Conservation (phyloP, 2,797 vertebrate species). For the Lepilemur septentrionalis region DNA sequence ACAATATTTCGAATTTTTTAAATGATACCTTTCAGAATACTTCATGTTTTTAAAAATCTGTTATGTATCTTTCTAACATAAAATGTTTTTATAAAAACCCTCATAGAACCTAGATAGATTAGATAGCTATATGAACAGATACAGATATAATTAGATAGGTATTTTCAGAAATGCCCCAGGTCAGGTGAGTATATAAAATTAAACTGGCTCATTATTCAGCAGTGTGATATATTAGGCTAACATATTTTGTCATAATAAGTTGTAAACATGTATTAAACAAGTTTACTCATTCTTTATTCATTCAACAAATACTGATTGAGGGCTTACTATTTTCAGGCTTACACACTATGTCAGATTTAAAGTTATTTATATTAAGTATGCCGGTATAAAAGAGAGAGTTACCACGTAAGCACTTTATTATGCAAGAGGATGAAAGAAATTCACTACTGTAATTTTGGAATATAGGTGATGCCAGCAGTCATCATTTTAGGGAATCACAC, state of each 20-base stretch:
- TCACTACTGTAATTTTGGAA: not conserved
- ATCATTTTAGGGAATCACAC: not conserved
- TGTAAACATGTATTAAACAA: constrained; percentile 16
- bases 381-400: not conserved
- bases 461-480: not conserved
- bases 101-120: not conserved
- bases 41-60: not conserved
- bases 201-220: not conserved
- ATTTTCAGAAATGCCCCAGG: constrained; percentile 10
- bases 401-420: not conserved
- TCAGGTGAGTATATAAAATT: not conserved
- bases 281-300: not conserved
- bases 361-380: not conserved
- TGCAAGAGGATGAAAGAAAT: not conserved
- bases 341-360: not conserved
- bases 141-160: not conserved
- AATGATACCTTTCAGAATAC: not conserved
- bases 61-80: not conserved
- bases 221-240: not conserved
- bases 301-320: not conserved
- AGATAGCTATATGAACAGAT: not conserved
- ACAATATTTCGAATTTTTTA: not conserved
- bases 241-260: not conserved
- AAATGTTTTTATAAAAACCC: not conserved
- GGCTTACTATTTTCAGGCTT: not conserved